phyloP scores from a whole-genome alignment of 2,888 invertebrate species.

The Alsophila aescularia region DNA sequence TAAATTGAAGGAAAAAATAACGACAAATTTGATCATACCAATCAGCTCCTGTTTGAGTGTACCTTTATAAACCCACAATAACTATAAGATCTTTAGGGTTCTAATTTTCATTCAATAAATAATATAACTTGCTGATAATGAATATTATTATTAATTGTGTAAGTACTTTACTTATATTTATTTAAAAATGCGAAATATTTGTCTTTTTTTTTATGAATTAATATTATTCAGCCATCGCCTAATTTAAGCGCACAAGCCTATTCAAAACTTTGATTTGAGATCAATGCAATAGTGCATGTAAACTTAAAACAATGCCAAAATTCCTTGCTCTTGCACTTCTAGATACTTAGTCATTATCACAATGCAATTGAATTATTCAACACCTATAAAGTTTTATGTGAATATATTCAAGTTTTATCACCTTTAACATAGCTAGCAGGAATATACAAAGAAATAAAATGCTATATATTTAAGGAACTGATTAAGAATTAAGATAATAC shows the following conservation, averaged over 20 bases:
- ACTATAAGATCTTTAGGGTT: background rate
- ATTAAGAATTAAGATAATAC: no score
- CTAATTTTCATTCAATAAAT: no score
- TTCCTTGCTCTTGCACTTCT: background rate
- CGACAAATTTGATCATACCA: background rate
- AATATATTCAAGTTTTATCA: no score
- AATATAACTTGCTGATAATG: no score
- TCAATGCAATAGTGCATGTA: conserved; percentile 7
- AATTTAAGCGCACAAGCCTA: background rate
- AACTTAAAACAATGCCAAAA: background rate
- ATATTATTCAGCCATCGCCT: background rate
- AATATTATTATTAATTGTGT: background rate
- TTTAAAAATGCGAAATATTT: background rate
- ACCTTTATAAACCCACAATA: background rate
- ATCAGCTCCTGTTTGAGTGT: no score
- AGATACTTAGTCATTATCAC: background rate
- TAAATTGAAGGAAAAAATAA: background rate
- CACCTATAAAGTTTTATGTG: no score
- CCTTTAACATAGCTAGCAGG: no score
- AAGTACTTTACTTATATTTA: no score
- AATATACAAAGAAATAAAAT: no score
- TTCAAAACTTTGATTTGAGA: background rate
- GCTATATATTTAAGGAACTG: no score
- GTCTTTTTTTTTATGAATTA: background rate
- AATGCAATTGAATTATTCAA: background rate